Evolutionary conservation across 2,113 vertebrate genomes (phyloP), one percentile per base, ranked within the genome.

Genomic region (Accipiter virgatus): DNA sequence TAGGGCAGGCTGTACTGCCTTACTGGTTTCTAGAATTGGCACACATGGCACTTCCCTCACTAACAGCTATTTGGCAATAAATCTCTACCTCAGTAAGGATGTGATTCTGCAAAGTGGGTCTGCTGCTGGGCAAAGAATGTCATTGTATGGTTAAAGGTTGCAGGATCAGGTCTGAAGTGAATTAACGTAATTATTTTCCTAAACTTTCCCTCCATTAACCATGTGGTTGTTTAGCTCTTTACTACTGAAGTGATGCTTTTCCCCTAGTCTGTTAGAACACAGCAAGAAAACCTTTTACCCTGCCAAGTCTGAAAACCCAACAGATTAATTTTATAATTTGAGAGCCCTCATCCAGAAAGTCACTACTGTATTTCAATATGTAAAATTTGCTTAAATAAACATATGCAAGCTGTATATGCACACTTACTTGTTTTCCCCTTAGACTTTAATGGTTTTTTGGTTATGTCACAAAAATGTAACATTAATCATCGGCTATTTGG

Each of bases 41-140:
- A 88, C 95, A 27, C 84, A 85, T 32, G 81, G 93, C 58, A 58
- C 74, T 94, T 93, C 66, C 78, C 89, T 93, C 74, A 7, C 89
- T 58, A 65, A 34, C 86, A 94, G 87, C 89, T 80, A 9, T 56
- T 91, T 97, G 87, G 89, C 87, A 95, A 48, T 45, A 84, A 95
- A 48, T 45, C 58, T 25, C 34, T 47, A 3, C 48, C 62, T 80
- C 61, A 36, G 83, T 23, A 29, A 85, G 89, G 91, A 95, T 93
- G 73, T 31, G 71, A 91, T 70, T 85, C 91, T 93, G 91, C 66
- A 93, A 61, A 94, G 94, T 34, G 5, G 50, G 67, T 77, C 93
- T 95, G 91, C 84, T 90, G 93, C 95, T 94, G 78, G 58, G 81
- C 81, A 82, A 31, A 82, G 29, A 71, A 84, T 74, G 83, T 86